A percentile compares a stretch with the other conserved stretches of the same genome.
These are phyloP conservation scores for Lithophane semibrunnea DNA, from an alignment of 2,888 invertebrate genomes.

Conservation along the genomic window DNA sequence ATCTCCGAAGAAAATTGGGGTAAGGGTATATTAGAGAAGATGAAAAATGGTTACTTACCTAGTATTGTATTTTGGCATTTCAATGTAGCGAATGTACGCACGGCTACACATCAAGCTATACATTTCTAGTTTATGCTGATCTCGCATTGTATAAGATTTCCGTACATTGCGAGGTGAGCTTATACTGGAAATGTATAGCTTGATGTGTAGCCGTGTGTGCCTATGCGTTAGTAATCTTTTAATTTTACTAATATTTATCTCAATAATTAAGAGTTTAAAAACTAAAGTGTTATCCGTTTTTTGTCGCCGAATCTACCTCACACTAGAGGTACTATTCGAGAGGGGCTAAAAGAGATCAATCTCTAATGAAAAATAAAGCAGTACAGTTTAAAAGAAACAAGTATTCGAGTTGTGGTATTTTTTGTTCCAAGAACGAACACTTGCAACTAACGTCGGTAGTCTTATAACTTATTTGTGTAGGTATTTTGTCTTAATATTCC, in stretches of 20 bases:
- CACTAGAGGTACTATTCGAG: neutral
- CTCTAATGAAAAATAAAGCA: neutral
- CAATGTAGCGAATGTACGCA: neutral
- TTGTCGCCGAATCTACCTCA: neutral
- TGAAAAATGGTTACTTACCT: neutral
- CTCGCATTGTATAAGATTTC: no score
- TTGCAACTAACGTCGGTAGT: neutral
- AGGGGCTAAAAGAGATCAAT: neutral
- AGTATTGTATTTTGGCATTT: neutral
- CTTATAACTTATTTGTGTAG: neutral
- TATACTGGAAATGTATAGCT: no score
- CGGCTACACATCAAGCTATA: no score
- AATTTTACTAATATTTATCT: neutral
- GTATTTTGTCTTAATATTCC: neutral
- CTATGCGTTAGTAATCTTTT: neutral
- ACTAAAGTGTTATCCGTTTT: neutral
- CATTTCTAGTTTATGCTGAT: no score
- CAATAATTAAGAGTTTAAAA: neutral
- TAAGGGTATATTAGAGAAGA: neutral
- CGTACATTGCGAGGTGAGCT: no score
- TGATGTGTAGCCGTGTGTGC: no score
- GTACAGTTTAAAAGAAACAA: no score
- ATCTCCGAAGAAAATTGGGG: no score
- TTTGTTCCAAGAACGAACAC: conserved; percentile 4
- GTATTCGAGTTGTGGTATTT: neutral